Evolutionary conservation across 2,113 vertebrate genomes (phyloP).

Genomic region (Dasypus novemcinctus): DNA sequence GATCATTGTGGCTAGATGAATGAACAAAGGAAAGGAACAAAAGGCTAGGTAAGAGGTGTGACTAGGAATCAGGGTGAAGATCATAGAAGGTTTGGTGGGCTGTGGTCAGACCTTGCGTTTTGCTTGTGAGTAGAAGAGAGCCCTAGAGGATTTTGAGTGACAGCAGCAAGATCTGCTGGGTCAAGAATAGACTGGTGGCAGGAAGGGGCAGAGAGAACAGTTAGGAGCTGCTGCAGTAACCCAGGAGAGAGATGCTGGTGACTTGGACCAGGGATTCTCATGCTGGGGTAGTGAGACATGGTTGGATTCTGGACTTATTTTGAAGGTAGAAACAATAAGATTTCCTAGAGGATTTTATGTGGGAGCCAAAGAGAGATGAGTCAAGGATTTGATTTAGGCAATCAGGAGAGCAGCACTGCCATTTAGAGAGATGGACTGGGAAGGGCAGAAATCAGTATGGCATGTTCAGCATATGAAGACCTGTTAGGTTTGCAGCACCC

Average conservation of each 20-base stretch:
- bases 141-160: too few relatives aligned
- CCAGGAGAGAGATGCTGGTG: background rate
- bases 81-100: too few relatives aligned
- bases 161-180: too few relatives aligned
- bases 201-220: background rate
- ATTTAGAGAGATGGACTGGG: accelerated
- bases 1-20: too few relatives aligned
- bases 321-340: background rate
- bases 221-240: background rate
- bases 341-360: background rate
- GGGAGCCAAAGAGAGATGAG: background rate
- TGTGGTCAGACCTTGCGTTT: too few relatives aligned
- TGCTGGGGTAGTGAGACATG: accelerated
- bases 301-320: background rate
- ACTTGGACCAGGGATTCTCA: background rate
- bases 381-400: background rate
- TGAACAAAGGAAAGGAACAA: too few relatives aligned
- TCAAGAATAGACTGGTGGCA: too few relatives aligned
- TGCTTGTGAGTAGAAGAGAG: too few relatives aligned
- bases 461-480: accelerated
- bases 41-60: too few relatives aligned
- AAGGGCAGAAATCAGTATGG: background rate
- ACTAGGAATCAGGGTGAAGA: too few relatives aligned
- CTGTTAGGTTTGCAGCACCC: background rate
- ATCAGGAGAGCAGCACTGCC: background rate